Conservation (phyloP, 2,797 vertebrate genomes). For the Rhadinocentrus ornatus region DNA sequence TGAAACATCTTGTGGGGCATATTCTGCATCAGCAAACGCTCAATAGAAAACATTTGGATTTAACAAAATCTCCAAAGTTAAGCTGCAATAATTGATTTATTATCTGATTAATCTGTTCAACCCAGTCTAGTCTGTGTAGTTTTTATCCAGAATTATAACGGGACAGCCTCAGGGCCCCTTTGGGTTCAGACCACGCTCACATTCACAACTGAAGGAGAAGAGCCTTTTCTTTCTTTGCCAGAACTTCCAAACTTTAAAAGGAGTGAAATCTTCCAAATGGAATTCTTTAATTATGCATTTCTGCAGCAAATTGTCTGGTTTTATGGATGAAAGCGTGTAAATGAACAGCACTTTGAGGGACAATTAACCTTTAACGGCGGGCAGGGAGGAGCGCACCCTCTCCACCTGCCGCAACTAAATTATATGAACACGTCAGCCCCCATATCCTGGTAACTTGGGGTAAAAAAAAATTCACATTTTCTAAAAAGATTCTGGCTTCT, state of each 20-base stretch:
- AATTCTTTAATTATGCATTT: slow-evolving; percentile 57
- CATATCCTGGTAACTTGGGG: slow-evolving; percentile 23
- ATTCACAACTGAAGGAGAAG: slow-evolving; percentile 9
- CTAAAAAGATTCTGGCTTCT: slow-evolving; percentile 1
- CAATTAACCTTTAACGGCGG: slow-evolving; percentile 76
- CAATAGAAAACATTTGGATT: not conserved
- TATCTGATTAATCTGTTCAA: no score
- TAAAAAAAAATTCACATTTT: slow-evolving; percentile 55
- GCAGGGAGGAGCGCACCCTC: slow-evolving; percentile 49
- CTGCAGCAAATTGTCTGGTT: slow-evolving; percentile 65
- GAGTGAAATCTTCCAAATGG: slow-evolving; percentile 56
- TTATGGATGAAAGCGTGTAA: slow-evolving; percentile 63
- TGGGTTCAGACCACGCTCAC: slow-evolving; percentile 2
- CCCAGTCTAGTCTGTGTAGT: no score
- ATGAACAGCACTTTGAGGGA: slow-evolving; percentile 70
- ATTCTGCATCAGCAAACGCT: not conserved
- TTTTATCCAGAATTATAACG: no score
- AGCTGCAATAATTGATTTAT: no score
- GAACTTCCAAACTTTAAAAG: slow-evolving; percentile 47
- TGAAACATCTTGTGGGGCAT: not conserved
- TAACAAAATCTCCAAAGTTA: not conserved
- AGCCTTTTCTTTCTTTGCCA: slow-evolving; percentile 14
- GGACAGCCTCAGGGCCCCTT: not conserved
- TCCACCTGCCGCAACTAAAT: slow-evolving; percentile 67
- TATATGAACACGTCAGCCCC: slow-evolving; percentile 62